phyloP scores from a whole-genome alignment of 2,797 vertebrate genomes.

The Mus minutoides region DNA sequence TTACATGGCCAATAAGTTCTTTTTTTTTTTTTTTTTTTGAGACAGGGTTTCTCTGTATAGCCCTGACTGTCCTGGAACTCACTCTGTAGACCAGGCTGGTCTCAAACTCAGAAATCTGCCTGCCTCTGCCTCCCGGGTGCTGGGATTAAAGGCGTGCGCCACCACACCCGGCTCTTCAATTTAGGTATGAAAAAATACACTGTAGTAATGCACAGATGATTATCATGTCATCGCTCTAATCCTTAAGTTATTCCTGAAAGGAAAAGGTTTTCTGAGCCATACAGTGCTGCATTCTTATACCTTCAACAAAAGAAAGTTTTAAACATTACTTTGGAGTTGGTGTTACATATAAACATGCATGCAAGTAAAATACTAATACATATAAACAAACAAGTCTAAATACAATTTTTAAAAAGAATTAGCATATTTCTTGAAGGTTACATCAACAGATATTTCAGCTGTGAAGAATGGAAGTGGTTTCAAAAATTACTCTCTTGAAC shows the following conservation, averaged over 20 bases:
- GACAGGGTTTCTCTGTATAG: too few species aligned
- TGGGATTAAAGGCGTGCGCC: too few species aligned
- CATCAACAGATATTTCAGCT: slow-evolving; percentile 17
- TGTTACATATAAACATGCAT: background rate
- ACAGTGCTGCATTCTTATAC: background rate
- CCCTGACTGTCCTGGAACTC: too few species aligned
- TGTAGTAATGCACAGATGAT: background rate
- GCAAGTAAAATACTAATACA: background rate
- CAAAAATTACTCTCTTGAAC: background rate
- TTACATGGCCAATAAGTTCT: too few species aligned
- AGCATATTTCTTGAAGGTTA: background rate
- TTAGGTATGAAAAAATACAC: background rate
- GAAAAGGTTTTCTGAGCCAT: background rate
- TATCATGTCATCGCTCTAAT: background rate
- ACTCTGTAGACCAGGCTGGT: too few species aligned
- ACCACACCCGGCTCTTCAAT: background rate
- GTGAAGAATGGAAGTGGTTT: slow-evolving; percentile 42
- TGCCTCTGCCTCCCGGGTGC: too few species aligned
- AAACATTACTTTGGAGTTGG: background rate
- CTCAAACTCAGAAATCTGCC: too few species aligned
- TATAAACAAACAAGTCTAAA: background rate
- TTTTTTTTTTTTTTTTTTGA: too few species aligned
- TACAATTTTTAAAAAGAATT: background rate
- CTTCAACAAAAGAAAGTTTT: slow-evolving; percentile 40
- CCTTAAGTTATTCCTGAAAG: slow-evolving; percentile 12